Conservation (phyloP, 2,113 vertebrate genomes). For the Cynopterus brachyotis region DNA sequence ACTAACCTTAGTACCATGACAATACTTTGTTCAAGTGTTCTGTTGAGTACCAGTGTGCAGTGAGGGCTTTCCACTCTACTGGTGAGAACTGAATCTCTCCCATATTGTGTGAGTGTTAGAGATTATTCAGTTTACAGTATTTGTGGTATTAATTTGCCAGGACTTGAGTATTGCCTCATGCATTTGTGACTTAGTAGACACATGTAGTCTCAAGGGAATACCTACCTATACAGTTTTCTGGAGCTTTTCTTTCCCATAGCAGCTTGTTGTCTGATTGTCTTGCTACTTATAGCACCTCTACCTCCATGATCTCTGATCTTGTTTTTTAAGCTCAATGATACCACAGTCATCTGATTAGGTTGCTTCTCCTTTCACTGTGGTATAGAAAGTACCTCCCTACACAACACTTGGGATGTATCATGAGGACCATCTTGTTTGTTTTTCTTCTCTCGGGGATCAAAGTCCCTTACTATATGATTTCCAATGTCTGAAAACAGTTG, state of each 20-base stretch:
- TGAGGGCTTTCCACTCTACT: background rate
- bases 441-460: background rate
- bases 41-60: background rate
- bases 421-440: background rate
- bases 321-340: background rate
- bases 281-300: background rate
- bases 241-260: background rate
- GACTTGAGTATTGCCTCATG: background rate
- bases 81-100: background rate
- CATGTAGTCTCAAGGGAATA: background rate
- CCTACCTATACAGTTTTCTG: background rate
- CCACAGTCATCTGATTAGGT: no score
- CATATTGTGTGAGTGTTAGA: background rate
- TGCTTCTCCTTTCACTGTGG: background rate
- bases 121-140: background rate
- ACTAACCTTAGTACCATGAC: background rate
- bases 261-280: background rate
- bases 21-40: background rate
- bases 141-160: background rate
- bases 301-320: background rate
- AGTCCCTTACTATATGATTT: background rate
- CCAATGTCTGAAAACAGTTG: background rate
- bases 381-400: background rate
- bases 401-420: background rate
- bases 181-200: background rate